A percentile compares a stretch with the other conserved stretches of the same genome.
Evolutionary conservation across 2,888 invertebrate genomes (phyloP).

Genomic region (Amphimallon solstitiale): DNA sequence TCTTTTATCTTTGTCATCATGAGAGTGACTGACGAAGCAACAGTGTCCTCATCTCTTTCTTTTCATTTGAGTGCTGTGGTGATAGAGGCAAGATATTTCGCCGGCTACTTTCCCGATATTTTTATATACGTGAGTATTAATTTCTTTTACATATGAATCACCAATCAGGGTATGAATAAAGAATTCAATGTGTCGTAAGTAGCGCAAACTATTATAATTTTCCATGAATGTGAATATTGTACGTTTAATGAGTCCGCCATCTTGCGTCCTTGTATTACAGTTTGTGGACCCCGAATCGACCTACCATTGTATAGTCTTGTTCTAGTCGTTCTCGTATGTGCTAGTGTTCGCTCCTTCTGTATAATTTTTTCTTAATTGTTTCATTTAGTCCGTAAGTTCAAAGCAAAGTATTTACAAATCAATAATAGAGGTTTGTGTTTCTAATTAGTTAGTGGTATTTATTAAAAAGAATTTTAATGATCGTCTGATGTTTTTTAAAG

Average conservation of each 20-base stretch:
- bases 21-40: slow-evolving; percentile 12
- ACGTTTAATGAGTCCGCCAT: slow-evolving; percentile 36
- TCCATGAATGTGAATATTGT: slow-evolving; percentile 18
- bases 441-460: slow-evolving; percentile 2
- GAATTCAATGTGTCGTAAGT: not conserved
- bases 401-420: slow-evolving; percentile 20
- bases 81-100: slow-evolving; percentile 37
- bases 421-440: slow-evolving; percentile 8
- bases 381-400: slow-evolving; percentile 58
- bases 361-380: slow-evolving; percentile 54
- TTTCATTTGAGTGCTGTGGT: slow-evolving; percentile 37
- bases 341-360: slow-evolving; percentile 56
- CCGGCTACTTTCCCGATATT: slow-evolving; percentile 36
- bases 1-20: slow-evolving; percentile 30
- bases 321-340: slow-evolving; percentile 59
- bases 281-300: slow-evolving; percentile 62
- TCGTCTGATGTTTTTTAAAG: slow-evolving; percentile 17
- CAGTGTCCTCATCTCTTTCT: slow-evolving; percentile 37
- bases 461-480: slow-evolving; percentile 3
- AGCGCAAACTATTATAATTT: not conserved
- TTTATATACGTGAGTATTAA: slow-evolving; percentile 35
- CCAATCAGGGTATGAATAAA: not conserved
- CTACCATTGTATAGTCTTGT: slow-evolving; percentile 58
- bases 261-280: slow-evolving; percentile 58
- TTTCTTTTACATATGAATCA: not conserved